These are phyloP conservation scores for Lepisosteus osseus DNA, from an alignment of 2,113 vertebrate species.

Conservation along the genomic window DNA sequence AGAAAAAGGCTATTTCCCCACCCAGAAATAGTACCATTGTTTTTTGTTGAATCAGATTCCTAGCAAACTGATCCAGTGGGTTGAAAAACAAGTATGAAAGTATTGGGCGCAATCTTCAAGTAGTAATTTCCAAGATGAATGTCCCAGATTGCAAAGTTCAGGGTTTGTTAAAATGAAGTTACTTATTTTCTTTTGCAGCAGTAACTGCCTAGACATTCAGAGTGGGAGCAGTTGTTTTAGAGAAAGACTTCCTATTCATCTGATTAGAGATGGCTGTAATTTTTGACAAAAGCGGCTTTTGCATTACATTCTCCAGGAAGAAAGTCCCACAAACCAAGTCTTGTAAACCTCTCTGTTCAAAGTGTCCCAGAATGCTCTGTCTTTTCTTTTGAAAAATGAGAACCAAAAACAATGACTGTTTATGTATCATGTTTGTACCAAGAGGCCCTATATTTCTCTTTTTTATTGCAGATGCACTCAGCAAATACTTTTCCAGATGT, in stretches of 20 bases:
- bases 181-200: too few species aligned
- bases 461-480: slow-evolving; percentile 4
- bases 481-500: slow-evolving; percentile 23
- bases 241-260: slow-evolving; percentile 11
- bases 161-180: not conserved
- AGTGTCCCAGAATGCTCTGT: slow-evolving; percentile 5
- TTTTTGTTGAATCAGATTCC: too few species aligned
- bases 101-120: too few species aligned
- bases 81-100: too few species aligned
- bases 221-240: not conserved
- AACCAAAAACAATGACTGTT: not conserved
- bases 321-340: not conserved
- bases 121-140: too few species aligned
- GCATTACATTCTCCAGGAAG: slow-evolving; percentile 9
- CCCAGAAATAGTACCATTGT: too few species aligned
- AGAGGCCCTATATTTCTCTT: not conserved
- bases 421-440: slow-evolving; percentile 4
- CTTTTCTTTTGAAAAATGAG: not conserved
- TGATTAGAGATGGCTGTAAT: slow-evolving; percentile 18
- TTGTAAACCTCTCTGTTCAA: slow-evolving; percentile 1
- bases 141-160: too few species aligned
- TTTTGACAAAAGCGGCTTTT: slow-evolving; percentile 10
- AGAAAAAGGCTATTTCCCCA: too few species aligned
- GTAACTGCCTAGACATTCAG: not conserved
- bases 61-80: too few species aligned